Conservation (phyloP, 2,888 invertebrate species). For the Scaptomyza cyrtandrae region DNA sequence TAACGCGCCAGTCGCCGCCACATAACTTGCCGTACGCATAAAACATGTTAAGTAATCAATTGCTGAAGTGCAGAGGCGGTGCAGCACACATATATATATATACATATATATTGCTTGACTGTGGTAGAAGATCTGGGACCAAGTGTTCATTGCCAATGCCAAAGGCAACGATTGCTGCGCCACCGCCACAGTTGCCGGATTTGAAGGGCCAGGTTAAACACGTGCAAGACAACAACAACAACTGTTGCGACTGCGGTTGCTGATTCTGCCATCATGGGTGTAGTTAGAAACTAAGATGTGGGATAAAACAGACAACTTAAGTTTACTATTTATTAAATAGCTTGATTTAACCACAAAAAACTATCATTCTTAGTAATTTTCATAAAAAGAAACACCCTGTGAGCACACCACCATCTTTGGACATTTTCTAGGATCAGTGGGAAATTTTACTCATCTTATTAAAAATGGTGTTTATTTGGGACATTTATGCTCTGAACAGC, state of each 20-base stretch:
- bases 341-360: too few species aligned
- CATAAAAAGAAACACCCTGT: background rate
- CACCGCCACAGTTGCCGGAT: slow-evolving; percentile 44
- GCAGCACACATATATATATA: background rate
- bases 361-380: too few species aligned
- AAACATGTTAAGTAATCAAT: slow-evolving; percentile 83
- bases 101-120: background rate
- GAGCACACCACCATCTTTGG: background rate
- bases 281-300: background rate
- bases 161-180: slow-evolving; percentile 37
- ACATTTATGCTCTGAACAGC: background rate
- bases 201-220: slow-evolving; percentile 67
- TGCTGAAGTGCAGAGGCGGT: slow-evolving; percentile 56
- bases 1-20: slow-evolving; percentile 76
- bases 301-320: too few species aligned
- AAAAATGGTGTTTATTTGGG: background rate
- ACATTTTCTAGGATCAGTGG: background rate
- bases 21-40: slow-evolving; percentile 78
- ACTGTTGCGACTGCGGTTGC: slow-evolving; percentile 18
- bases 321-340: too few species aligned
- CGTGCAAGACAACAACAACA: slow-evolving; percentile 56
- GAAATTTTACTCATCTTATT: background rate
- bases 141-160: slow-evolving; percentile 75
- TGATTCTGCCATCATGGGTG: slow-evolving; percentile 11
- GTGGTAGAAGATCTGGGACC: slow-evolving; percentile 13